These are phyloP conservation scores for Danionella dracula DNA, from an alignment of 2,797 vertebrate species.

Conservation along the genomic window DNA sequence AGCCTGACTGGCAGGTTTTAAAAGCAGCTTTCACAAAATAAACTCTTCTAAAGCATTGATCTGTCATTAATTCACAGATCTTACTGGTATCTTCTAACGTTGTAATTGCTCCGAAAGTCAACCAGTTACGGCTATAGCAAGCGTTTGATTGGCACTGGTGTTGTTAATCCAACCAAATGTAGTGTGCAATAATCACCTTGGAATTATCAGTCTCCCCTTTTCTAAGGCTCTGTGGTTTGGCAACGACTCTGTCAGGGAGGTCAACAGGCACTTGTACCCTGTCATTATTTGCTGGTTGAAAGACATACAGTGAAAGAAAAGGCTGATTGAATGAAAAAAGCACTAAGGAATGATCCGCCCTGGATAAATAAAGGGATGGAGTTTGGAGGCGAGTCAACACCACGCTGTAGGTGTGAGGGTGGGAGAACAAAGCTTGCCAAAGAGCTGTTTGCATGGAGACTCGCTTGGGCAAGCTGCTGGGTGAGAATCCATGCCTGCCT, in stretches of 20 bases:
- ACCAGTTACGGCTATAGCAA: background rate
- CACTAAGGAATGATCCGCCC: slow-evolving; percentile 33
- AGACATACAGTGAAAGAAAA: slow-evolving; percentile 43
- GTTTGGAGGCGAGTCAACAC: slow-evolving; percentile 44
- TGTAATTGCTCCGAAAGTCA: too few relatives aligned
- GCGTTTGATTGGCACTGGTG: slow-evolving; percentile 36
- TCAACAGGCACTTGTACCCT: slow-evolving; percentile 50
- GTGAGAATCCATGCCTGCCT: slow-evolving; percentile 33
- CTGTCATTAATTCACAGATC: slow-evolving; percentile 29
- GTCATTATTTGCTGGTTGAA: slow-evolving; percentile 45
- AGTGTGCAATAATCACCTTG: slow-evolving; percentile 30
- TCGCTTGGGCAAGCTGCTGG: slow-evolving; percentile 38
- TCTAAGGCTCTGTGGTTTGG: slow-evolving; percentile 43
- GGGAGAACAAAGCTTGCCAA: slow-evolving; percentile 36
- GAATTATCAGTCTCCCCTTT: slow-evolving; percentile 31
- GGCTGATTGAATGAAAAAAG: slow-evolving; percentile 30
- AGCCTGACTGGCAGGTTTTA: slow-evolving; percentile 11
- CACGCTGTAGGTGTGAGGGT: slow-evolving; percentile 39
- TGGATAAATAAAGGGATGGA: slow-evolving; percentile 46
- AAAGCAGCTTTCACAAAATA: slow-evolving; percentile 29
- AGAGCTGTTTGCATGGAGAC: slow-evolving; percentile 37
- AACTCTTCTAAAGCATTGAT: background rate
- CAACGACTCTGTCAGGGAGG: slow-evolving; percentile 43
- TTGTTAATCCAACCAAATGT: slow-evolving; percentile 34
- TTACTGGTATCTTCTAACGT: slow-evolving; percentile 1